Evolutionary conservation across 2,113 vertebrate species (phyloP).

Genomic region (Alethe castanea): DNA sequence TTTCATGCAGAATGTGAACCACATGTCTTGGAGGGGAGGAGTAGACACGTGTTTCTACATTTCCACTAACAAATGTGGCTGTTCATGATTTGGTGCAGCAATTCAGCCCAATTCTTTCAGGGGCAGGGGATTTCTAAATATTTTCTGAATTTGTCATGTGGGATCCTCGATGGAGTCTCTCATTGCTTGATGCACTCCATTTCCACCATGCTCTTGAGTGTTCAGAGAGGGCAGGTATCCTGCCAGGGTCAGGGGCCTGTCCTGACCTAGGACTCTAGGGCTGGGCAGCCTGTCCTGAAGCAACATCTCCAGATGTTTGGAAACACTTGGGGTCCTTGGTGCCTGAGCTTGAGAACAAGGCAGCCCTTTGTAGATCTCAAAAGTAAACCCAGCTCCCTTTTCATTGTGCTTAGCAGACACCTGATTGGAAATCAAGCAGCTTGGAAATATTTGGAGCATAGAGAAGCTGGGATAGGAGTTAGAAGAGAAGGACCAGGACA

Average conservation of each 20-base stretch:
- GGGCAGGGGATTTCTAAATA: neutral
- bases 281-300: neutral
- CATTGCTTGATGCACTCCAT: neutral
- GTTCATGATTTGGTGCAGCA: neutral
- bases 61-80: neutral
- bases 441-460: neutral
- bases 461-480: neutral
- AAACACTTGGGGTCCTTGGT: neutral
- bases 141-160: neutral
- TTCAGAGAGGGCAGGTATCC: neutral
- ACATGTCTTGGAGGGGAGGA: neutral
- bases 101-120: neutral
- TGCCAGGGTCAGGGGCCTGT: neutral
- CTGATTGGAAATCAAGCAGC: neutral
- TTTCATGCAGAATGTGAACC: neutral
- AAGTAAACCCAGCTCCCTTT: neutral
- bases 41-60: neutral
- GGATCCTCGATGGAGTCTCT: neutral
- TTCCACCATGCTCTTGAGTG: neutral
- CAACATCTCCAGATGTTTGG: neutral
- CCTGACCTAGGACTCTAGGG: accelerated
- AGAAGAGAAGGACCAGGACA: neutral
- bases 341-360: neutral
- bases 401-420: neutral
- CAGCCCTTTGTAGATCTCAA: neutral